These are phyloP conservation scores for Sus scrofa DNA, from an alignment of 2,113 vertebrate species.

Conservation along the genomic window T2T-Sscrofa CM000824.6:147829501-147830000, in stretches of 20 bases:
- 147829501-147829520: background rate
- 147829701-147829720: background rate
- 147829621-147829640: background rate
- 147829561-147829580: background rate
- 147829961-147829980: too few relatives aligned
- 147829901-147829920: too few relatives aligned
- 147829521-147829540: slow-evolving; percentile 21
- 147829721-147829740: slow-evolving; percentile 1
- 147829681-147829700: background rate
- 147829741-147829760: background rate
- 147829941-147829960: too few relatives aligned
- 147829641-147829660: background rate
- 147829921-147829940: too few relatives aligned
- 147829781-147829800: too few relatives aligned
- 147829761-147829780: background rate
- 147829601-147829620: background rate
- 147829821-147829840: too few relatives aligned
- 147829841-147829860: too few relatives aligned
- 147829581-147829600: background rate
- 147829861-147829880: too few relatives aligned
- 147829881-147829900: too few relatives aligned
- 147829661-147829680: background rate
- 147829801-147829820: too few relatives aligned
- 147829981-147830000: too few relatives aligned
- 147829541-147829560: background rate